Conservation (phyloP, 1,140 invertebrate genomes). For the Ctenoplectra terminalis region DNA sequence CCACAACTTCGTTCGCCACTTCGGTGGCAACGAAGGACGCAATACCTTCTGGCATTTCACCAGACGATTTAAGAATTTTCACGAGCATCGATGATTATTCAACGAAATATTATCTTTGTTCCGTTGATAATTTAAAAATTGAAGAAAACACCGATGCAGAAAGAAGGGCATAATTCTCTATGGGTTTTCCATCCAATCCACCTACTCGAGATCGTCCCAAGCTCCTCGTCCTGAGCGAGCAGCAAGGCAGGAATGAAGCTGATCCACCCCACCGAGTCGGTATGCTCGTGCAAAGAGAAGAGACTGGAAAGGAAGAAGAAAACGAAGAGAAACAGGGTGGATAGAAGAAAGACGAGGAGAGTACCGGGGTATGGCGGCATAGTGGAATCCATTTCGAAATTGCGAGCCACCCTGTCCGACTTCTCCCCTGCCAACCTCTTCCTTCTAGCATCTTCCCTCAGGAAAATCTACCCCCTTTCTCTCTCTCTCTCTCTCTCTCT, state of each 20-base stretch:
- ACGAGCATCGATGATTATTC: not conserved
- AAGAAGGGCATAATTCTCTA: slow-evolving; percentile 51
- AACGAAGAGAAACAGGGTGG: slow-evolving; percentile 58
- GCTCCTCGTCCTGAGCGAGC: slow-evolving; percentile 37
- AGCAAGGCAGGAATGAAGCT: slow-evolving; percentile 66
- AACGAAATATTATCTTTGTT: not conserved
- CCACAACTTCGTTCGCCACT: not conserved
- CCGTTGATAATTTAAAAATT: slow-evolving; percentile 42
- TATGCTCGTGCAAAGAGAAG: slow-evolving; percentile 59
- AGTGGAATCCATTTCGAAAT: slow-evolving; percentile 82
- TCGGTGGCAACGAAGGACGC: too few species aligned
- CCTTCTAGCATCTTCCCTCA: slow-evolving; percentile 39
- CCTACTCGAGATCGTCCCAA: slow-evolving; percentile 62
- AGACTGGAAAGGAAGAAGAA: slow-evolving; percentile 56
- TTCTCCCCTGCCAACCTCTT: slow-evolving; percentile 68
- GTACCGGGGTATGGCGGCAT: slow-evolving; percentile 54
- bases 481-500: slow-evolving; percentile 24
- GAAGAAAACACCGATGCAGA: slow-evolving; percentile 1
- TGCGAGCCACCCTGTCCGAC: slow-evolving; percentile 79
- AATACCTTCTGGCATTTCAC: not conserved
- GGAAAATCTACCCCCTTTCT: slow-evolving; percentile 43
- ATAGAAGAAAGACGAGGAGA: slow-evolving; percentile 40
- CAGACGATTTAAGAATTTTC: not conserved
- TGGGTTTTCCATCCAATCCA: slow-evolving; percentile 77
- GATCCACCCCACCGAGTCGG: slow-evolving; percentile 67